These are phyloP conservation scores for Semicossyphus pulcher DNA, from an alignment of 2,113 vertebrate genomes.

Conservation along the genomic window DNA sequence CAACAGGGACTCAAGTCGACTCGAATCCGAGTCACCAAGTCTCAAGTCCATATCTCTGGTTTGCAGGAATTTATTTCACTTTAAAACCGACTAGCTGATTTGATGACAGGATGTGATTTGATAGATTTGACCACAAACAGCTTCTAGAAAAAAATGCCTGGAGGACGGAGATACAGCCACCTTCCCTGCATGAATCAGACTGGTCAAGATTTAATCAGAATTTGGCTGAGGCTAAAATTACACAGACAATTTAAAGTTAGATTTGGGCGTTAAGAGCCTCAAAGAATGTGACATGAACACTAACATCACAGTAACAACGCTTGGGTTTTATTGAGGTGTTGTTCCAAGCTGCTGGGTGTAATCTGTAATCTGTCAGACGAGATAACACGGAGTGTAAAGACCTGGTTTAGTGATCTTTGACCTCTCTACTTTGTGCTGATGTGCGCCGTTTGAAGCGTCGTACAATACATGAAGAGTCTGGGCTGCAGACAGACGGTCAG, in stretches of 20 bases:
- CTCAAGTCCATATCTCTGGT: no score
- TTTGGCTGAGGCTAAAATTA: background rate
- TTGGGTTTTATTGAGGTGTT: background rate
- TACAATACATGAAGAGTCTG: background rate
- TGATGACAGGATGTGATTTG: no score
- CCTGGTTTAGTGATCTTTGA: constrained; percentile 61
- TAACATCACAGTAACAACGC: background rate
- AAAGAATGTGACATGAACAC: background rate
- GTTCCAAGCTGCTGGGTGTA: background rate
- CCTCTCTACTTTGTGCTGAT: constrained; percentile 29
- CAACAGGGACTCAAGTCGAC: no score
- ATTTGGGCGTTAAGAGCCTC: background rate
- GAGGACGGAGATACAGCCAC: no score
- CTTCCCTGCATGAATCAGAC: no score
- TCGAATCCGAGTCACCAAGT: no score
- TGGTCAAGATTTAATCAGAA: background rate
- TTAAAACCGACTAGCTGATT: no score
- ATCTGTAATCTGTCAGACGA: background rate
- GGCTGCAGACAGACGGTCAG: background rate
- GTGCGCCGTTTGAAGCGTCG: constrained; percentile 21
- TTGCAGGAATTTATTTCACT: no score
- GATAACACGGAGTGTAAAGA: constrained; percentile 50
- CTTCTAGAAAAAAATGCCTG: no score
- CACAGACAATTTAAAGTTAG: background rate
- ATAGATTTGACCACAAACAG: no score